Percentiles rank a stretch among this genome's conserved stretches.
phyloP scores from a whole-genome alignment of 2,888 invertebrate genomes.

The Nomada fucata region DNA sequence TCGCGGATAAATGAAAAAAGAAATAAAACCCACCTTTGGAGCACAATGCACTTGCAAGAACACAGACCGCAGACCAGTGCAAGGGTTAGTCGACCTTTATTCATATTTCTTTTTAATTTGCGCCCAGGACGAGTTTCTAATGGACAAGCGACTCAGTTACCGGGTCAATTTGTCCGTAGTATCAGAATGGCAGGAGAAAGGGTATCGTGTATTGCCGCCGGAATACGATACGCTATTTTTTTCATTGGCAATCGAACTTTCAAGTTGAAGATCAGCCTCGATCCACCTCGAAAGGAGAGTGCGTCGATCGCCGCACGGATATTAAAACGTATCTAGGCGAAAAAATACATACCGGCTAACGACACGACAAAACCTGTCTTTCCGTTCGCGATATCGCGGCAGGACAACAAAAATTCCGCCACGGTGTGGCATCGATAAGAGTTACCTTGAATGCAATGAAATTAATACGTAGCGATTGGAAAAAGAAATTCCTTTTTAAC shows the following conservation, averaged over 20 bases:
- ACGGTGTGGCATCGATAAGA: not conserved
- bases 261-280: conserved; percentile 46
- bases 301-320: conserved; percentile 2
- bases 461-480: not conserved
- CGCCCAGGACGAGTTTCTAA: too few species aligned
- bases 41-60: too few species aligned
- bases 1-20: too few species aligned
- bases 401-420: conserved; percentile 6
- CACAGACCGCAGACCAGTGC: too few species aligned
- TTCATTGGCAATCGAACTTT: conserved; percentile 25
- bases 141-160: too few species aligned
- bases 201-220: conserved; percentile 27
- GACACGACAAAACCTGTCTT: conserved; percentile 19
- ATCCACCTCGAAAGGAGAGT: conserved; percentile 33
- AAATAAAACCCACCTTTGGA: too few species aligned
- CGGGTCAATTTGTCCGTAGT: too few species aligned
- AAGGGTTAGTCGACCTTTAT: too few species aligned
- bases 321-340: conserved; percentile 39
- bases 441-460: not conserved
- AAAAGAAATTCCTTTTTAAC: too few species aligned
- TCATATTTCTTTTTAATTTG: too few species aligned
- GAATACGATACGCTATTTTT: conserved; percentile 57
- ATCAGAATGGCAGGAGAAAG: conserved; percentile 11
- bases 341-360: conserved; percentile 21
- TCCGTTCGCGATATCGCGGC: conserved; percentile 3